Evolutionary conservation across 2,888 invertebrate genomes (phyloP).

Genomic region (Ochropleura plecta): DNA sequence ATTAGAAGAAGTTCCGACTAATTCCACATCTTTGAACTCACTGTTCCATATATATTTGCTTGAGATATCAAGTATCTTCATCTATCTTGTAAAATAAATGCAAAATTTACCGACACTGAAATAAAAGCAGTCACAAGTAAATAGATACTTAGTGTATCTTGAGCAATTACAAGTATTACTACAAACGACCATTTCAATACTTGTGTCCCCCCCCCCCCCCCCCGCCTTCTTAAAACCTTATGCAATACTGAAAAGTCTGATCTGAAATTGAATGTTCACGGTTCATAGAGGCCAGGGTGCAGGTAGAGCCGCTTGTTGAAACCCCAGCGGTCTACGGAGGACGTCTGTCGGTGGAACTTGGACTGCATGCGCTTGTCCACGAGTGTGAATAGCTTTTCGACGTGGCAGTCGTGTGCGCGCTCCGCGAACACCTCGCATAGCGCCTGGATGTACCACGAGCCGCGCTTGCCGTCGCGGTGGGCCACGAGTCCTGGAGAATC

Average conservation of each 20-base stretch:
- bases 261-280: background rate
- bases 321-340: constrained; percentile 92
- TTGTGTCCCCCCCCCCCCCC: no score
- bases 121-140: background rate
- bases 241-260: background rate
- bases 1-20: no score
- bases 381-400: constrained; percentile 92
- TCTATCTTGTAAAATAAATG: constrained; percentile 17
- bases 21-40: no score
- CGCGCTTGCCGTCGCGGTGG: constrained; percentile 89
- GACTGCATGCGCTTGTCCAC: constrained; percentile 89
- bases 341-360: constrained; percentile 90
- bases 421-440: constrained; percentile 92
- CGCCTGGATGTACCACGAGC: constrained; percentile 94
- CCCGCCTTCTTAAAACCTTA: background rate
- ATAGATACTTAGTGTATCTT: background rate
- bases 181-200: background rate
- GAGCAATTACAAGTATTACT: constrained; percentile 5
- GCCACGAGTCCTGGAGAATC: constrained; percentile 89
- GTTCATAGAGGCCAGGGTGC: constrained; percentile 91
- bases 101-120: background rate
- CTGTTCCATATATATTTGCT: background rate
- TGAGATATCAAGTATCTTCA: background rate
- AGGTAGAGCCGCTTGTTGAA: constrained; percentile 92
- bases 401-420: constrained; percentile 91